A percentile compares a stretch with the other conserved stretches of the same genome.
These are phyloP conservation scores for Limnephilus auricula DNA, from an alignment of 2,888 invertebrate species.

Conservation along the genomic window DNA sequence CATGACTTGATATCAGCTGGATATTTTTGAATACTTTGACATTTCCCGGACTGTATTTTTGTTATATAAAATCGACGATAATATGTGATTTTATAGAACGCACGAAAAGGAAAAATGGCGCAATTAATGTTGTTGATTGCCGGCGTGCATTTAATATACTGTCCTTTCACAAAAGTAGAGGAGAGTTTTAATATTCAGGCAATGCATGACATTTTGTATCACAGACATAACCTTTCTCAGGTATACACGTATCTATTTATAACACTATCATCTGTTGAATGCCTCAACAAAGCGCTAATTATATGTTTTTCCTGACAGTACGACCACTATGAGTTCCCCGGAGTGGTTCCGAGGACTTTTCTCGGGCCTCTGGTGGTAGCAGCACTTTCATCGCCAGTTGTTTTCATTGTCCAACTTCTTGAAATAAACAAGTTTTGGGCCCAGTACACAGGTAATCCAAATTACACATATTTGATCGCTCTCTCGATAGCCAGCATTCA, in stretches of 20 bases:
- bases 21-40: conserved; percentile 64
- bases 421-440: conserved; percentile 90
- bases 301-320: conserved; percentile 83
- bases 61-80: conserved; percentile 57
- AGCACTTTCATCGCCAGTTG: conserved; percentile 86
- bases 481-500: neutral
- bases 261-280: conserved; percentile 9
- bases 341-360: conserved; percentile 98
- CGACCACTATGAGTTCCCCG: conserved; percentile 98
- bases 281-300: neutral
- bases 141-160: conserved; percentile 88
- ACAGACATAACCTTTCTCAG: conserved; percentile 89
- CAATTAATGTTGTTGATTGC: conserved; percentile 86
- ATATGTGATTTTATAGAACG: conserved; percentile 15
- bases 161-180: conserved; percentile 99
- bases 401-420: conserved; percentile 81
- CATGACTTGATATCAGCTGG: conserved; percentile 33
- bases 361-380: conserved; percentile 93
- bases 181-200: conserved; percentile 99
- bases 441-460: conserved; percentile 88
- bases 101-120: conserved; percentile 78
- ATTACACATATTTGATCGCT: neutral
- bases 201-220: conserved; percentile 96
- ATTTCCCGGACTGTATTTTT: conserved; percentile 53
- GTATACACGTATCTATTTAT: conserved; percentile 74